Conservation (phyloP, 1,140 invertebrate species). For the Tribolium madens region DNA sequence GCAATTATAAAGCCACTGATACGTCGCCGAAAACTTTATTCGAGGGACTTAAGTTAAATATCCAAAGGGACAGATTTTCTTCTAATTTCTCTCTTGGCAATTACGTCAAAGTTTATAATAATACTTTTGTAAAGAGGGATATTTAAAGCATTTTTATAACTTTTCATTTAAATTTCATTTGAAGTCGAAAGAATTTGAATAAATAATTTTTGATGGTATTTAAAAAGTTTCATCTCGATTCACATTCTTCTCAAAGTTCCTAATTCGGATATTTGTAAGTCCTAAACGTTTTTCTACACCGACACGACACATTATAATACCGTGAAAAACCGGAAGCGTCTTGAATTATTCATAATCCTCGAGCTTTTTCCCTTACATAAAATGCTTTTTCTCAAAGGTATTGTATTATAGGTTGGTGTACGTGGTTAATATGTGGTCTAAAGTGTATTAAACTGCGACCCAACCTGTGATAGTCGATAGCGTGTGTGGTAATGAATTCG, state of each 20-base stretch:
- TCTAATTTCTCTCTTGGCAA: constrained; percentile 23
- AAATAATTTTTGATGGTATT: not conserved
- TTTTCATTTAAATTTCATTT: not conserved
- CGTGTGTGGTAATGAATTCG: constrained; percentile 45
- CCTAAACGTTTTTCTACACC: constrained; percentile 13
- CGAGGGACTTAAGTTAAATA: not conserved
- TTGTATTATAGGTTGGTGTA: not conserved
- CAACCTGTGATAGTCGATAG: constrained; percentile 26
- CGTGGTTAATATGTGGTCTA: not conserved
- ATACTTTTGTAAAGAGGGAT: constrained; percentile 1
- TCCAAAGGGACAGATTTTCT: constrained; percentile 14
- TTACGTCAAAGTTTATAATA: constrained; percentile 37
- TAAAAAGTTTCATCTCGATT: not conserved
- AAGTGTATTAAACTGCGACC: constrained; percentile 17
- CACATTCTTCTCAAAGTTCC: not conserved
- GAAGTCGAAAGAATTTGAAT: not conserved
- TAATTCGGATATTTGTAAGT: constrained; percentile 3
- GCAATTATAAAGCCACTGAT: not conserved
- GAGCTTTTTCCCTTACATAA: not conserved
- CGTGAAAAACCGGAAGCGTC: constrained; percentile 23
- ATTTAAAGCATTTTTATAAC: constrained; percentile 18
- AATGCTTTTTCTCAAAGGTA: not conserved
- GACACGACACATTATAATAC: constrained; percentile 30
- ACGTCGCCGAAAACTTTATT: constrained; percentile 1
- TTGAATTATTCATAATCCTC: constrained; percentile 36